Percentiles rank a stretch among this genome's conserved stretches.
These are phyloP conservation scores for Syngnathus acus DNA, from an alignment of 2,797 vertebrate species.

Conservation along the genomic window DNA sequence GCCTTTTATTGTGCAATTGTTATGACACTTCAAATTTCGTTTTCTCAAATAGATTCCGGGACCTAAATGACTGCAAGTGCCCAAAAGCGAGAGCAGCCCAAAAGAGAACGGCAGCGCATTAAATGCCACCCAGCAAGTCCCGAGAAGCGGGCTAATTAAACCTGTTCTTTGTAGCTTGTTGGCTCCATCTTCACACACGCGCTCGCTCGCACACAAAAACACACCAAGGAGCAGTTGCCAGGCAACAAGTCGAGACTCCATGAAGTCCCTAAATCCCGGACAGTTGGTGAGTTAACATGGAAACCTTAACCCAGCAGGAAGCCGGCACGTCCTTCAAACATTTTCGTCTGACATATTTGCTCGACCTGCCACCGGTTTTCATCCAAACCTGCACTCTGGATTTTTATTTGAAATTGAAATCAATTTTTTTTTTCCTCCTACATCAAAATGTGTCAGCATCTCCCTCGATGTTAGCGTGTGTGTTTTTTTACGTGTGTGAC, in stretches of 20 bases:
- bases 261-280: neutral
- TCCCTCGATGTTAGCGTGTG: neutral
- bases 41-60: neutral
- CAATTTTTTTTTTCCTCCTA: no score
- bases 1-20: neutral
- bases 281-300: neutral
- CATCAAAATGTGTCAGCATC: neutral
- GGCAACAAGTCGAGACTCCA: slow-evolving; percentile 1
- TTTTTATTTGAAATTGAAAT: no score
- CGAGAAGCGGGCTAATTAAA: slow-evolving; percentile 6
- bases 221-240: slow-evolving; percentile 1
- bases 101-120: neutral
- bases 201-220: neutral
- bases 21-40: neutral
- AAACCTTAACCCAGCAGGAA: neutral
- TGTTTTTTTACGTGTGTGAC: neutral
- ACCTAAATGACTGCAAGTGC: no score
- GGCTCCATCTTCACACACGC: neutral
- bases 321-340: neutral
- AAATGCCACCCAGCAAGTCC: slow-evolving; percentile 1
- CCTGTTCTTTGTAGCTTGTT: slow-evolving; percentile 5
- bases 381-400: no score
- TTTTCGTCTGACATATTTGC: no score
- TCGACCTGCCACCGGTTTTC: no score
- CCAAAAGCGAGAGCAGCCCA: no score